These are phyloP conservation scores for Melinaea menophilus DNA, from an alignment of 2,888 invertebrate species.

Conservation along the genomic window DNA sequence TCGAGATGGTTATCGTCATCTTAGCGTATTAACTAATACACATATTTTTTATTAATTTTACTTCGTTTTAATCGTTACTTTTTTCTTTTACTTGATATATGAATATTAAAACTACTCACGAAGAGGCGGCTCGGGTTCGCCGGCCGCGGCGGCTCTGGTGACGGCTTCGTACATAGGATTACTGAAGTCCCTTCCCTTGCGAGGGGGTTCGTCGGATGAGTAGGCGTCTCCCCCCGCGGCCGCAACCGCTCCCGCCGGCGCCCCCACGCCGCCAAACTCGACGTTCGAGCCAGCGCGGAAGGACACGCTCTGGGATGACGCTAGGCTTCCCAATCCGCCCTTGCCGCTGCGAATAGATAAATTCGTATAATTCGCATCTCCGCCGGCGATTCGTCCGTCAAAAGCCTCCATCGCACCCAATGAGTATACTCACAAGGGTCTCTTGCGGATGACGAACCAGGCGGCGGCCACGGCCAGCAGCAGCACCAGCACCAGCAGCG, in stretches of 20 bases:
- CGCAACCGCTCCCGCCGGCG: slow-evolving; percentile 79
- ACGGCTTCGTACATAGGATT: slow-evolving; percentile 99
- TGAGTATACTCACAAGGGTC: slow-evolving; percentile 89
- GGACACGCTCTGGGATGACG: slow-evolving; percentile 93
- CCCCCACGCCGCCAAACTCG: slow-evolving; percentile 85
- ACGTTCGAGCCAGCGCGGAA: slow-evolving; percentile 96
- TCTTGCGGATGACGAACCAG: slow-evolving; percentile 88
- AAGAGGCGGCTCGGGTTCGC: slow-evolving; percentile 52
- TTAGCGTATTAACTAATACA: no score
- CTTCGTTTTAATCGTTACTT: not conserved
- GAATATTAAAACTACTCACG: slow-evolving; percentile 46
- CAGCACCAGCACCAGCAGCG: slow-evolving; percentile 86
- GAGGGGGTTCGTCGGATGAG: slow-evolving; percentile 82
- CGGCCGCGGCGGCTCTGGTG: slow-evolving; percentile 77
- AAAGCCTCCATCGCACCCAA: not conserved
- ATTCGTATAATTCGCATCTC: no score
- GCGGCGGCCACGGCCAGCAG: slow-evolving; percentile 85
- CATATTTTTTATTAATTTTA: no score
- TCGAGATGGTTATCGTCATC: not conserved
- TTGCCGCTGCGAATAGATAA: slow-evolving; percentile 80
- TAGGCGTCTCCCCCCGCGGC: slow-evolving; percentile 87
- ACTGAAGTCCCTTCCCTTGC: slow-evolving; percentile 94
- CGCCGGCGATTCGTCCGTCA: not conserved
- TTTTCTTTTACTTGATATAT: not conserved
- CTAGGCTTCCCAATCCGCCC: slow-evolving; percentile 86